Evolutionary conservation across 2,797 vertebrate species (phyloP).

Genomic region (Xenops minutus): DNA sequence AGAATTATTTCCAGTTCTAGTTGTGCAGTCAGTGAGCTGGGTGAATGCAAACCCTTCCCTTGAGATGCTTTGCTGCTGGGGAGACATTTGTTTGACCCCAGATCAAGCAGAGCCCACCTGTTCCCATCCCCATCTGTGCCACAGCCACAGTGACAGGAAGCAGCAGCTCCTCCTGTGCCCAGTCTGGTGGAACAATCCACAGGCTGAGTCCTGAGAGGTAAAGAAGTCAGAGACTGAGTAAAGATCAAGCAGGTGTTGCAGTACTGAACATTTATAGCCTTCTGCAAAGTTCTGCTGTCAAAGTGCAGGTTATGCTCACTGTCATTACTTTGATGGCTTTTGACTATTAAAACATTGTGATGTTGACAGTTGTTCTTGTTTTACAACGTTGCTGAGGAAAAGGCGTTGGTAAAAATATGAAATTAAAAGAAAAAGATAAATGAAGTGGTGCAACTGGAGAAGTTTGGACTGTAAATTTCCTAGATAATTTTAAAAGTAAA

Average conservation of each 20-base stretch:
- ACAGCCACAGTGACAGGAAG: constrained; percentile 10
- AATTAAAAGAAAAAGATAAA: not conserved
- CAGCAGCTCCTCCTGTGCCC: not conserved
- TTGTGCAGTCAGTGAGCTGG: constrained; percentile 70
- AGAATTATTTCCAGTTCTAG: constrained; percentile 80
- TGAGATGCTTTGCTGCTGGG: constrained; percentile 46
- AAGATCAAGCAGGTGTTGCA: constrained; percentile 31
- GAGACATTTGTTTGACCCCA: constrained; percentile 37
- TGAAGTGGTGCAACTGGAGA: not conserved
- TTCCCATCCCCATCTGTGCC: constrained; percentile 35
- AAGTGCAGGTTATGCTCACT: not conserved
- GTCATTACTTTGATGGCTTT: constrained; percentile 1
- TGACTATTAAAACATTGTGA: not conserved
- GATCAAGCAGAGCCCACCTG: constrained; percentile 36
- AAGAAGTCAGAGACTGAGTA: constrained; percentile 17
- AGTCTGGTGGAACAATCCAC: not conserved
- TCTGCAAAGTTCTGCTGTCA: not conserved
- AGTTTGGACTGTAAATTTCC: not conserved
- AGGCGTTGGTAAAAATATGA: not conserved
- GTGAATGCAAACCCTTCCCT: constrained; percentile 31
- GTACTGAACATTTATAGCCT: not conserved
- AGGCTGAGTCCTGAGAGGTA: constrained; percentile 28
- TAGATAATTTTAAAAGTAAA: not conserved
- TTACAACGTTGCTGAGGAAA: not conserved
- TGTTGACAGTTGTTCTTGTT: not conserved